phyloP scores from a whole-genome alignment of 1,140 invertebrate genomes.

The Zaprionus taronus region DNA sequence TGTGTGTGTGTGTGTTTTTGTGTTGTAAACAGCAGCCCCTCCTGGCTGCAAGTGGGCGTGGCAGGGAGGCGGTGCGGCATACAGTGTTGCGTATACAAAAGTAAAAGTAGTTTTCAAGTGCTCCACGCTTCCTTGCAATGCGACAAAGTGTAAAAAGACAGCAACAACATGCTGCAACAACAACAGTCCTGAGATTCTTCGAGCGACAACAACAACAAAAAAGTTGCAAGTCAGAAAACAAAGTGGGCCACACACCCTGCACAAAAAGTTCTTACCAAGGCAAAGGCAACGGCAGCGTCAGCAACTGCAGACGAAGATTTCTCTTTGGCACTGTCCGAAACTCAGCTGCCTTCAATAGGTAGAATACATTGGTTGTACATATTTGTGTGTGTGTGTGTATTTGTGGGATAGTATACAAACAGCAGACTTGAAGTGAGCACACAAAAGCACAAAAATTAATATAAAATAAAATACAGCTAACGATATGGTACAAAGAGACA shows the following conservation, averaged over 20 bases:
- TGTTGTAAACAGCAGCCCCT: slow-evolving; percentile 18
- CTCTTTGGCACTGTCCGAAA: slow-evolving; percentile 24
- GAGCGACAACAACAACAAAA: slow-evolving; percentile 53
- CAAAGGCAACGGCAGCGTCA: not conserved
- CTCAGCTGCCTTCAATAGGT: slow-evolving; percentile 41
- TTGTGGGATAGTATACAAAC: slow-evolving; percentile 3
- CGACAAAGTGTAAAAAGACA: slow-evolving; percentile 75
- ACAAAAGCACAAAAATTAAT: slow-evolving; percentile 38
- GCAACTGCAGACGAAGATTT: slow-evolving; percentile 30
- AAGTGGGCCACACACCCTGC: slow-evolving; percentile 65
- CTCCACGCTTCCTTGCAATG: slow-evolving; percentile 70
- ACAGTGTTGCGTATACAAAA: slow-evolving; percentile 75
- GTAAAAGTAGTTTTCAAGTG: slow-evolving; percentile 79
- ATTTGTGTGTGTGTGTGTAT: not conserved
- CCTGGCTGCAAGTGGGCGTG: slow-evolving; percentile 12
- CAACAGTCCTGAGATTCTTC: not conserved
- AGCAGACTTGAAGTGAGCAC: slow-evolving; percentile 38
- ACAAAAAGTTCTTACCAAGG: slow-evolving; percentile 20
- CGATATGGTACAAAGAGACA: slow-evolving; percentile 3
- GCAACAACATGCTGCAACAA: slow-evolving; percentile 28
- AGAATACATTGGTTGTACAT: not conserved
- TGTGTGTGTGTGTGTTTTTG: not conserved
- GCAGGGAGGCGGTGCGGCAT: slow-evolving; percentile 33
- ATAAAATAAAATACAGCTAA: slow-evolving; percentile 32
- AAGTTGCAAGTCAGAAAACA: slow-evolving; percentile 70